phyloP scores from a whole-genome alignment of 2,797 vertebrate species.

The Columba guinea region DNA sequence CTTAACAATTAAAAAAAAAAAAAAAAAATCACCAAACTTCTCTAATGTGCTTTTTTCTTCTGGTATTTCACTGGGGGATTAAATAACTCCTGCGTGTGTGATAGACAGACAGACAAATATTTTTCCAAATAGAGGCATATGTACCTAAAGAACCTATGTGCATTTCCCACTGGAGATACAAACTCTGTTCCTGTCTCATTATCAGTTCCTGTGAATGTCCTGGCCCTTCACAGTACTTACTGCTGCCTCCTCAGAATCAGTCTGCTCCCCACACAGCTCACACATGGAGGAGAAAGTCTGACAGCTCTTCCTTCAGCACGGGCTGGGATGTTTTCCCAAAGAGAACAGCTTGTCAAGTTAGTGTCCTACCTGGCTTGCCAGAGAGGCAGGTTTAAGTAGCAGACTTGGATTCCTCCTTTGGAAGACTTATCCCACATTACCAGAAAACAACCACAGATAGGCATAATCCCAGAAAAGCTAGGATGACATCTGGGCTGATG shows the following conservation, averaged over 20 bases:
- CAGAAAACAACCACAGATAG: background rate
- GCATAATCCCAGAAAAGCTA: background rate
- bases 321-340: background rate
- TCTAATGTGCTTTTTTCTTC: background rate
- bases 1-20: background rate
- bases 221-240: background rate
- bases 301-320: background rate
- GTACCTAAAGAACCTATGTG: background rate
- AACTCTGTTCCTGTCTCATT: background rate
- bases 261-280: background rate
- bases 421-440: background rate
- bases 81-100: background rate
- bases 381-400: background rate
- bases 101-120: background rate
- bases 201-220: background rate
- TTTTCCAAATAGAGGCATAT: background rate
- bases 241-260: background rate
- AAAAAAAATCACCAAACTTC: background rate
- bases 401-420: background rate
- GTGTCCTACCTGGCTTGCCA: background rate
- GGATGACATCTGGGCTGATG: background rate
- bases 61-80: background rate
- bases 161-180: background rate
- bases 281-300: background rate
- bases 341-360: background rate